Percentiles rank a stretch among this genome's conserved stretches.
Conservation (phyloP, 2,113 vertebrate genomes). For the Coturnix japonica region DNA sequence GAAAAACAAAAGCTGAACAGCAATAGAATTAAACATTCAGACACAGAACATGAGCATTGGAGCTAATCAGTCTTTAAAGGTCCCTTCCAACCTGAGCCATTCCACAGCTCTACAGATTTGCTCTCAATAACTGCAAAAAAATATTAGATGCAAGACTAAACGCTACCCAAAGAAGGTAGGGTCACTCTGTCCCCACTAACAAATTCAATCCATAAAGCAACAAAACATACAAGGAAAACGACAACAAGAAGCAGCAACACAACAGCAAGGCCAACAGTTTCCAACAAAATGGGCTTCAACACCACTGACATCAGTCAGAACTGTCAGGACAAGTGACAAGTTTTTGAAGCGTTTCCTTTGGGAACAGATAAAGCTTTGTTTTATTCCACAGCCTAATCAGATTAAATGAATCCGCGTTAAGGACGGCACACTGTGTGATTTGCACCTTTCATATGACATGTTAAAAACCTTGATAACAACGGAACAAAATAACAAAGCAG, state of each 20-base stretch:
- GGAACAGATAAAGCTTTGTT: background rate
- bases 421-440: background rate
- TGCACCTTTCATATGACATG: background rate
- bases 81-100: background rate
- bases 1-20: background rate
- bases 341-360: background rate
- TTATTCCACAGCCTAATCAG: fast-evolving
- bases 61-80: background rate
- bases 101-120: background rate
- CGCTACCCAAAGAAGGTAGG: background rate
- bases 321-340: background rate
- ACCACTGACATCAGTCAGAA: background rate
- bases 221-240: background rate
- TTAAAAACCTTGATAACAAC: background rate
- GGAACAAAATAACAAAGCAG: background rate
- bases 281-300: background rate
- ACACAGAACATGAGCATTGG: background rate
- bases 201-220: background rate
- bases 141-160: background rate
- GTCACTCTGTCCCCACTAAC: background rate
- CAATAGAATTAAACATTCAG: background rate
- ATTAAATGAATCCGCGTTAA: background rate
- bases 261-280: background rate
- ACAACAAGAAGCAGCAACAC: background rate
- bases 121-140: background rate